Percentiles rank a stretch among this genome's conserved stretches.
phyloP scores from a whole-genome alignment of 1,140 invertebrate species.

The Neodiprion fabricii region DNA sequence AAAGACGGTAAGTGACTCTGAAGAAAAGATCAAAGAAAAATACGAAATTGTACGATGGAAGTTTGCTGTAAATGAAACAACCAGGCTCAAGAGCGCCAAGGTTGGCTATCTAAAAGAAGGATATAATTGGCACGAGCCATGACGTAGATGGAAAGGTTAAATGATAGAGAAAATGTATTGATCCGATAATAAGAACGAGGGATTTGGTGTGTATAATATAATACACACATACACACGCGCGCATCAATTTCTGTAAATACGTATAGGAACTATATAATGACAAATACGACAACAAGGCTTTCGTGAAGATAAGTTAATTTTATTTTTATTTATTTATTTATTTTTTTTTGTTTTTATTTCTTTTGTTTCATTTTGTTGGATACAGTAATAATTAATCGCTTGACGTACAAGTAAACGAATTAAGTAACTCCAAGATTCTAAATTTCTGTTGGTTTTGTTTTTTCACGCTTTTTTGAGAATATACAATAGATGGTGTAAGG shows the following conservation, averaged over 20 bases:
- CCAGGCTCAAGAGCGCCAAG: neutral
- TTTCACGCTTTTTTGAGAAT: neutral
- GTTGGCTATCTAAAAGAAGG: neutral
- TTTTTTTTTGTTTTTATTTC: neutral
- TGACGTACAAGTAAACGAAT: conserved; percentile 8
- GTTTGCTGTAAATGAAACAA: neutral
- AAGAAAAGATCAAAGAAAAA: no score
- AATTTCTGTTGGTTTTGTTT: neutral
- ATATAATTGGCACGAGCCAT: neutral
- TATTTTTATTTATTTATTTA: conserved; percentile 12
- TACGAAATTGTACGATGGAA: no score
- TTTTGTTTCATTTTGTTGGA: neutral
- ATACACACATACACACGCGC: no score
- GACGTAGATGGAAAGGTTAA: neutral
- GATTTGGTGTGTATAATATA: neutral
- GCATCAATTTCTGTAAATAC: no score
- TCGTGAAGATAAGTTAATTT: conserved; percentile 17
- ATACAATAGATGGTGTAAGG: neutral
- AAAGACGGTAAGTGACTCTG: no score
- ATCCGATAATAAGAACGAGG: neutral
- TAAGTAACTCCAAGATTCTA: conserved; percentile 13
- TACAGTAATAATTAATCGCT: conserved; percentile 15
- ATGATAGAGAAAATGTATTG: conserved; percentile 5
- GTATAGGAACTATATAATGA: no score
- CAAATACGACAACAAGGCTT: neutral